phyloP scores from a whole-genome alignment of 2,797 vertebrate species.

The Setipinna tenuifilis region DNA sequence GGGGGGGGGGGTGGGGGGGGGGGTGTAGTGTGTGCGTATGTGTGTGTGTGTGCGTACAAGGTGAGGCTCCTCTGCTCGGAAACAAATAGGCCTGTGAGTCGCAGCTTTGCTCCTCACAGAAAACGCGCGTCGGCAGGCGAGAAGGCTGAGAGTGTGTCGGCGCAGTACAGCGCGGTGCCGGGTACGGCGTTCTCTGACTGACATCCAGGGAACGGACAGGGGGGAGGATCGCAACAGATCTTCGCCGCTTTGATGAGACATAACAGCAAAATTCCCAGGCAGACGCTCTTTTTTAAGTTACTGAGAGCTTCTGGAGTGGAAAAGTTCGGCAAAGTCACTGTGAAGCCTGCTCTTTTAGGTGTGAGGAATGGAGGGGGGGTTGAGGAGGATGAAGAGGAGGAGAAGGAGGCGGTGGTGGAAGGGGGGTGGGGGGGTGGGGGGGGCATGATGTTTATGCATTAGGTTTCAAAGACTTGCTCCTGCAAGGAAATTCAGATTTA shows the following conservation, averaged over 20 bases:
- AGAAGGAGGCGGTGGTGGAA: background rate
- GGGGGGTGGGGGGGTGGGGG: conserved; percentile 11
- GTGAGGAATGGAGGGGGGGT: background rate
- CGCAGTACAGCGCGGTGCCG: background rate
- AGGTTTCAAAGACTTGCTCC: conserved; percentile 72
- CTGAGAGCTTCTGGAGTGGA: conserved; percentile 64
- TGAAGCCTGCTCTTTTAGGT: conserved; percentile 56
- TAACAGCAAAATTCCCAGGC: conserved; percentile 70
- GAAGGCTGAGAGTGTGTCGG: background rate
- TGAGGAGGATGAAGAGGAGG: conserved; percentile 5
- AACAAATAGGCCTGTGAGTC: background rate
- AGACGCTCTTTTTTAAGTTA: conserved; percentile 64
- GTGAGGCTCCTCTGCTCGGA: background rate
- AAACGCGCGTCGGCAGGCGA: background rate
- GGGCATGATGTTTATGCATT: conserved; percentile 75
- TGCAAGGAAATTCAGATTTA: conserved; percentile 72
- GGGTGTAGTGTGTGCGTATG: no score
- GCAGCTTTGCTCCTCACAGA: background rate
- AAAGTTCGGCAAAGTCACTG: conserved; percentile 71
- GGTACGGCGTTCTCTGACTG: conserved; percentile 54
- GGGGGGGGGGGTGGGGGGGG: no score
- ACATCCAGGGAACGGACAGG: conserved; percentile 55
- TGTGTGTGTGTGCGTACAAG: no score
- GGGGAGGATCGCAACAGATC: conserved; percentile 61
- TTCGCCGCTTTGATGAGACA: conserved; percentile 68